Percentiles rank a stretch among this genome's conserved stretches.
These are phyloP conservation scores for Acleris emargana DNA, from an alignment of 2,888 invertebrate species.

Conservation along the genomic window DNA sequence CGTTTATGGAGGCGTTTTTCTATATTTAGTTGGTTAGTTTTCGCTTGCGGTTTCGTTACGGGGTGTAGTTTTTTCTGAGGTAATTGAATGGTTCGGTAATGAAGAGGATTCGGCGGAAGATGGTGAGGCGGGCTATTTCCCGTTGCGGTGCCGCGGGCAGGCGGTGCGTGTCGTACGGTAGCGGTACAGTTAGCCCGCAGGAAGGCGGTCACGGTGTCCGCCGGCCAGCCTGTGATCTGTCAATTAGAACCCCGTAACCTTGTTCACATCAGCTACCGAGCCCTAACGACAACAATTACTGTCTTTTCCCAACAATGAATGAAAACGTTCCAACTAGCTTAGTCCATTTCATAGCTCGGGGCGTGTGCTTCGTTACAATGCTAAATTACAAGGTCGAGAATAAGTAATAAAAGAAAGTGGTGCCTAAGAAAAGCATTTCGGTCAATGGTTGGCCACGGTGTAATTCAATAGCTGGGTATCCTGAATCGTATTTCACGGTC, in stretches of 20 bases:
- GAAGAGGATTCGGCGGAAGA: conserved; percentile 51
- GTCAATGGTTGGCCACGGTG: conserved; percentile 46
- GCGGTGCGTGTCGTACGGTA: conserved; percentile 66
- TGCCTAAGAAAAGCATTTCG: conserved; percentile 45
- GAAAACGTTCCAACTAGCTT: conserved; percentile 37
- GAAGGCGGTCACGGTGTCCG: conserved; percentile 68
- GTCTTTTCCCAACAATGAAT: conserved; percentile 41
- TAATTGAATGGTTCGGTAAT: conserved; percentile 58
- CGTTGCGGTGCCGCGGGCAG: conserved; percentile 61
- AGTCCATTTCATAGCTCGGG: conserved; percentile 39
- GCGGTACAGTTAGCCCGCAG: conserved; percentile 73
- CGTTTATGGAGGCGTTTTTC: conserved; percentile 45
- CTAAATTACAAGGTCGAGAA: conserved; percentile 47
- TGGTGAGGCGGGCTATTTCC: conserved; percentile 59
- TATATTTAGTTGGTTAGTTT: conserved; percentile 48
- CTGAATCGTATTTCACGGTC: conserved; percentile 60
- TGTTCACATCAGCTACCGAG: conserved; percentile 63
- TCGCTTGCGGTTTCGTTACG: conserved; percentile 56
- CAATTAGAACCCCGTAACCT: conserved; percentile 72
- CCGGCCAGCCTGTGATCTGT: conserved; percentile 65
- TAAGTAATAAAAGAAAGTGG: conserved; percentile 48
- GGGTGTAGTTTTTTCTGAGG: conserved; percentile 58
- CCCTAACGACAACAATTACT: conserved; percentile 56
- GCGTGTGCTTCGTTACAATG: conserved; percentile 39
- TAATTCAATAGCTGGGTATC: conserved; percentile 59